Evolutionary conservation across 1,140 invertebrate species (phyloP), one percentile per base, ranked within the genome.

Genomic region (Semibalanus balanoides): DNA sequence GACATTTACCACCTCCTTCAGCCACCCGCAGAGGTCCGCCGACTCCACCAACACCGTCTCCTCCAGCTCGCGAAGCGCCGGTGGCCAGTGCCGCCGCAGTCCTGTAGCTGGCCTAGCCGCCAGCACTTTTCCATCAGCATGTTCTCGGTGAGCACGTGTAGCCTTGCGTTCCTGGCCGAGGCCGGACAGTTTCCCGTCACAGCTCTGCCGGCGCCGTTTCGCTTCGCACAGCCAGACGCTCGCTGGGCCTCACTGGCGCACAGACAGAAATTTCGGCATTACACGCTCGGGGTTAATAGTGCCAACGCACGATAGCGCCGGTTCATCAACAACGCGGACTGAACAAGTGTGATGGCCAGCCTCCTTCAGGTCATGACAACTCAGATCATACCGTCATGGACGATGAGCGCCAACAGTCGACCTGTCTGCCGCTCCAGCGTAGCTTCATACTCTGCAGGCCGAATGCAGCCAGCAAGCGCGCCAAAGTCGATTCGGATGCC

Each of bases 311-410:
- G 74, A 86, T 86, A 14, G 84, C 84, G 78, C 83, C 83, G 11
- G 84, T 85, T 83, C 86, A 84, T 76, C 85, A 85, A 51, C 85
- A 82, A 30, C 85, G 79, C 17, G 85, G 85, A 25, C 85, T 85
- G 80, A 86, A 83, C 77, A 85, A n/a, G 81, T 84, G 85, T 83
- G 79, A 86, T 84, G 28, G n/a, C 86, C 86, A 74, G 86, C 82
- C 80, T 86, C 85, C 76, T 85, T 86, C 7, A 87, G 81, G 78
- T 87, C 86, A 77, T 84, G n/a, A n/a, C n/a, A n/a, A n/a, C n/a
- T n/a, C n/a, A n/a, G n/a, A n/a, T n/a, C 83, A 77, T 87, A n/a
- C 86, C 14, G 83, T 86, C 27, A 87, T 82, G n/a, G 0, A 83
- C 83, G 14, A 86, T 82, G 79, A 87, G 86, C 28, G 85, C 82